These are phyloP conservation scores for Ostrea edulis DNA, from an alignment of 1,140 invertebrate species.

Conservation along the genomic window DNA sequence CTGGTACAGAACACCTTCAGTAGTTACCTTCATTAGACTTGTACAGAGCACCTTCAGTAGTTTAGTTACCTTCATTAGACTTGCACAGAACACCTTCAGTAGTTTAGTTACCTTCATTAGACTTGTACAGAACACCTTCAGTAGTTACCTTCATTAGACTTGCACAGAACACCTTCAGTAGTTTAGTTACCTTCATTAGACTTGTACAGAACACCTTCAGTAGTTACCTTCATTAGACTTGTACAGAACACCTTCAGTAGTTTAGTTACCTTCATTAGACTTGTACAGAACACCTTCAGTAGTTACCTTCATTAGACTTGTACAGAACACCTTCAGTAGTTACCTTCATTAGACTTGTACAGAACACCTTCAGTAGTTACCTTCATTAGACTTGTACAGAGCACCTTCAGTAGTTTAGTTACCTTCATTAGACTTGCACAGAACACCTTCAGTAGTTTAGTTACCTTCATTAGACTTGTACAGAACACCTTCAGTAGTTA, in stretches of 20 bases:
- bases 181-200: slow-evolving; percentile 92
- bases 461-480: slow-evolving; percentile 89
- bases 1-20: slow-evolving; percentile 91
- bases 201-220: slow-evolving; percentile 91
- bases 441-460: slow-evolving; percentile 94
- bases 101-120: slow-evolving; percentile 94
- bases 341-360: slow-evolving; percentile 90
- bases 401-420: slow-evolving; percentile 94
- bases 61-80: slow-evolving; percentile 93
- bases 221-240: slow-evolving; percentile 90
- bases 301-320: slow-evolving; percentile 91
- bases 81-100: slow-evolving; percentile 90
- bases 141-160: slow-evolving; percentile 90
- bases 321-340: slow-evolving; percentile 90
- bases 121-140: slow-evolving; percentile 90
- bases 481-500: slow-evolving; percentile 92
- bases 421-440: slow-evolving; percentile 89
- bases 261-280: slow-evolving; percentile 93
- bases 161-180: slow-evolving; percentile 91
- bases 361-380: slow-evolving; percentile 92
- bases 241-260: slow-evolving; percentile 90
- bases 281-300: slow-evolving; percentile 90
- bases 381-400: slow-evolving; percentile 90
- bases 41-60: slow-evolving; percentile 90
- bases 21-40: slow-evolving; percentile 90